Base-by-base conservation (phyloP, 2,888 invertebrate species). In the Pimpla rufipes region DNA sequence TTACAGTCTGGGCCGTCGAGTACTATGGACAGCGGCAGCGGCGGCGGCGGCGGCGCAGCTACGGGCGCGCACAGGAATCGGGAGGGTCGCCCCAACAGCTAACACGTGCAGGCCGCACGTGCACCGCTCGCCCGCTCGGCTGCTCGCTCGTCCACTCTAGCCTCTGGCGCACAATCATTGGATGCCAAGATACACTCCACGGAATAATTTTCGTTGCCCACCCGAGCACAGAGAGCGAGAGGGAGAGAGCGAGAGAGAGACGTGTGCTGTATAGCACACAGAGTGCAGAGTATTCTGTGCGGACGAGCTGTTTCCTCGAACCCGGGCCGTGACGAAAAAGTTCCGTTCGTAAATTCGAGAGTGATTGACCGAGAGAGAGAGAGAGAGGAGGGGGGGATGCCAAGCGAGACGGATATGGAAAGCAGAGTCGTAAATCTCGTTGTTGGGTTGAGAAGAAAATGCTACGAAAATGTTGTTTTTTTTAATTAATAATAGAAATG, bases 51-150 rank as follows among this genome's bases (percentile, higher is more conserved):
- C 37, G 10, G 16, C 37, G 18, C n/a, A 37, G 18, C 37, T 67
- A 71, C 66, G 78, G 47, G 64, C 79, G 77, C 78, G 75, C 80
- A 81, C 79, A 81, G 83, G 91, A 89, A 91, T 91, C 90, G 90
- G 91, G 91, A 91, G 92, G 91, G 90, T 91, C 91, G 90, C 89
- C 88, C 90, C 91, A 90, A 85, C 91, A 89, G 91, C 91, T 92
- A 91, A 92, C 92, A 92, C 92, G 92, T 92, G 92, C 92, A 92
- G 89, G 88, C 89, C 92, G 92, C 92, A 92, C 92, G 92, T 92
- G 92, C 92, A 92, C 92, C 91, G 88, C 88, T 87, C 87, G 86
- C 66, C 18, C 62, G 50, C 79, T 77, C 74, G 79, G 47, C 29
- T 37, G 70, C 77, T 73, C 81, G 80, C 82, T 84, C 91, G 90